Evolutionary conservation across 2,888 invertebrate genomes (phyloP), one percentile per base, ranked within the genome.

Genomic region (Caenorhabditis sp.): DNA sequence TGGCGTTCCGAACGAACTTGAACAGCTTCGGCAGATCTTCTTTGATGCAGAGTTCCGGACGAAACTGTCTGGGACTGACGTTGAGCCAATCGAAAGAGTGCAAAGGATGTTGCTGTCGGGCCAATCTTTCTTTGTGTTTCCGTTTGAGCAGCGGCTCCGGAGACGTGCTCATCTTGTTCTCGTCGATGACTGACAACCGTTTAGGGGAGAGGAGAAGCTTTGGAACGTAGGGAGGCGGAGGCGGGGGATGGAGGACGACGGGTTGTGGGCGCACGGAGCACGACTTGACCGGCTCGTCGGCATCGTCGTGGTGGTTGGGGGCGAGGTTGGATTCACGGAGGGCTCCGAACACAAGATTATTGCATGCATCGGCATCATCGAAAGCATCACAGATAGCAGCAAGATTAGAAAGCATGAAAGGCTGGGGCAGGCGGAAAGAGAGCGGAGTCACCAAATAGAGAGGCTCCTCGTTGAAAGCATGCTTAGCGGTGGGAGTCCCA

Each of bases 361-460:
- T 48, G 55, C 71, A 68, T 46, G 65, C 79, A 59, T 81, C 82
- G 27, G 70, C 71, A 11, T 59, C 62, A 20, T 85, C 83, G 62
- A 80, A 68, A 59, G 81, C 73, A 35, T 86, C 84, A 76, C 83
- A 83, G 63, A 85, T 82, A 72, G 84, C 83, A 39, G 86, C 86
- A 30, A 86, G 74, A 58, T 86, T 86, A 50, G 84, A 82, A 32
- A 86, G 82, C 86, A 86, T 86, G 68, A 85, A 86, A 6, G 86
- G 86, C 22, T 80, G 71, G 22, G 83, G 76, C 55, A 86, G 78
- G 53, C 76, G 71, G 75, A 86, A 84, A 32, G 79, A 80, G 37
- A 65, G 45, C 24, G 81, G 82, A 8, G 80, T 73, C 7, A 72
- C 63, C 6, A 63, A 61, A 50, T 62, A 70, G 9, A 82, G 75